phyloP scores from a whole-genome alignment of 2,888 invertebrate species.

The Salticus scenicus region DNA sequence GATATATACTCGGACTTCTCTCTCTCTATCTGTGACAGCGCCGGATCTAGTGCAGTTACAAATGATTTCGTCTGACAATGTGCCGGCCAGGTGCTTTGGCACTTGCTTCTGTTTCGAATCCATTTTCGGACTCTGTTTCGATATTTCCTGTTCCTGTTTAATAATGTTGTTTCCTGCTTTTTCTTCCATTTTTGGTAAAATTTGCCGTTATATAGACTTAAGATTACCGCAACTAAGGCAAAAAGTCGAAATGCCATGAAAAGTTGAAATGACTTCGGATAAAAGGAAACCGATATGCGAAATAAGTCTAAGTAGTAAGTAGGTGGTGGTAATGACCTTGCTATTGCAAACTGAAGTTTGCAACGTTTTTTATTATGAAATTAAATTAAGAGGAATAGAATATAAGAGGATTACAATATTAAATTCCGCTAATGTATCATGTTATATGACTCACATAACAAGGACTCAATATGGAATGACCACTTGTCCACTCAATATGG shows the following conservation, averaged over 20 bases:
- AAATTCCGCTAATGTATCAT: no score
- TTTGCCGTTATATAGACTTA: slow-evolving; percentile 16
- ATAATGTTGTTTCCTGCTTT: slow-evolving; percentile 64
- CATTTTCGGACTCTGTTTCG: slow-evolving; percentile 18
- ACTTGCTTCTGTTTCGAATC: slow-evolving; percentile 4
- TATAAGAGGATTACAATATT: no score
- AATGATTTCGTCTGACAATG: slow-evolving; percentile 50
- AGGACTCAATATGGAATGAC: no score
- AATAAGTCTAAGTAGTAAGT: neutral
- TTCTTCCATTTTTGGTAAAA: slow-evolving; percentile 19
- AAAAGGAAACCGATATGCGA: neutral
- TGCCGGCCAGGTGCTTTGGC: neutral
- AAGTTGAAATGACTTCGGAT: neutral
- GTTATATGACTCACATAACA: no score
- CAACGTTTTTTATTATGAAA: no score
- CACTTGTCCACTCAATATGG: no score
- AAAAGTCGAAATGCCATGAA: neutral
- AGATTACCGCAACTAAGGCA: neutral
- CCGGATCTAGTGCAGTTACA: slow-evolving; percentile 65
- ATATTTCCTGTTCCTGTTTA: slow-evolving; percentile 48
- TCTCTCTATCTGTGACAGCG: slow-evolving; percentile 38
- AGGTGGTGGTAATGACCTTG: slow-evolving; percentile 14
- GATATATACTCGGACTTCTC: slow-evolving; percentile 5
- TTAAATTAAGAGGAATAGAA: no score
- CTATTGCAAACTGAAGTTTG: neutral